A percentile compares a stretch with the other conserved stretches of the same genome.
These are phyloP conservation scores for Oscheius onirici DNA, from an alignment of 2,888 invertebrate genomes.

Conservation along the genomic window DNA sequence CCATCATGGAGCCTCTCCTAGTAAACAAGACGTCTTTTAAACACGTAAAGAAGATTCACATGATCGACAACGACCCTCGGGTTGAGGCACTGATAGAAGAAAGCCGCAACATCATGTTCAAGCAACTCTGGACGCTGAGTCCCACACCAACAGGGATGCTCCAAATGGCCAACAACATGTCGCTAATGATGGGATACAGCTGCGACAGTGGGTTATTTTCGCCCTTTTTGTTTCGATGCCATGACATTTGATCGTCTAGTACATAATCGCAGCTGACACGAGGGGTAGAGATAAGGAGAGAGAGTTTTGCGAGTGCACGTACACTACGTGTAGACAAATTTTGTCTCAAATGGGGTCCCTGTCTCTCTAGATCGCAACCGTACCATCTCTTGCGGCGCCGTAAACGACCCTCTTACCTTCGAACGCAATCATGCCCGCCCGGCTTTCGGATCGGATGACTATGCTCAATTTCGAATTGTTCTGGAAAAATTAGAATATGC, in stretches of 20 bases:
- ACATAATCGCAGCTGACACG: neutral
- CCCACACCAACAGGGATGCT: neutral
- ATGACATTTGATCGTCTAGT: neutral
- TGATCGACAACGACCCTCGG: neutral
- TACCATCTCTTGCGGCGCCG: too few relatives aligned
- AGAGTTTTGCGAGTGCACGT: neutral
- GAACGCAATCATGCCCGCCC: too few relatives aligned
- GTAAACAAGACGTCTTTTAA: neutral
- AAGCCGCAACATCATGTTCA: neutral
- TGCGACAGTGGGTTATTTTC: slow-evolving; percentile 16
- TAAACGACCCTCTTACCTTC: too few relatives aligned
- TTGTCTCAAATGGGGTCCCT: neutral
- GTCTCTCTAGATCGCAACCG: too few relatives aligned
- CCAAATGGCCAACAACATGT: slow-evolving; percentile 13
- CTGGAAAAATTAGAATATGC: too few relatives aligned
- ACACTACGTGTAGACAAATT: neutral
- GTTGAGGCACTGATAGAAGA: neutral
- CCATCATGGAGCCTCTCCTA: slow-evolving; percentile 10
- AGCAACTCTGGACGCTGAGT: slow-evolving; percentile 18
- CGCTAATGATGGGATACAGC: slow-evolving; percentile 1
- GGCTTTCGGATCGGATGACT: too few relatives aligned
- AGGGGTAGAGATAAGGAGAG: neutral
- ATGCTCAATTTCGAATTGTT: too few relatives aligned
- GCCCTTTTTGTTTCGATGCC: neutral
- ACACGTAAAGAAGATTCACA: neutral